These are phyloP conservation scores for Drosophila nr. perissopoda DNA, from an alignment of 2,888 invertebrate species.

Conservation along the genomic window DNA sequence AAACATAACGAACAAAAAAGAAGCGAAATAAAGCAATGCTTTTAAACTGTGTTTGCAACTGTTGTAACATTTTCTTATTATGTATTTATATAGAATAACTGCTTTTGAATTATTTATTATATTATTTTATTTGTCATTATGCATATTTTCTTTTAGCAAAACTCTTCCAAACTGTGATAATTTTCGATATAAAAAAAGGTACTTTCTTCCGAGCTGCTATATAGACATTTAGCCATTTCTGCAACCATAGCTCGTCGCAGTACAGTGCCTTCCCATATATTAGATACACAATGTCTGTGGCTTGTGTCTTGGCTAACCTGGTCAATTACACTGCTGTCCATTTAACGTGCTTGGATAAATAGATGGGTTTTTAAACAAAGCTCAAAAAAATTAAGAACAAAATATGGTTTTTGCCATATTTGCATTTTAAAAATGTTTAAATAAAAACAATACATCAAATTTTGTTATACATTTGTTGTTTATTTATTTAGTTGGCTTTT, in stretches of 20 bases:
- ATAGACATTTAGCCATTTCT: background rate
- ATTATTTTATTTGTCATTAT: background rate
- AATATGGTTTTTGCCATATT: background rate
- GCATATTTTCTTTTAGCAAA: background rate
- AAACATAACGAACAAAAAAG: constrained; percentile 25
- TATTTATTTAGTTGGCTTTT: constrained; percentile 18
- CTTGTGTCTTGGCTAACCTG: constrained; percentile 13
- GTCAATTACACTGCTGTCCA: constrained; percentile 18
- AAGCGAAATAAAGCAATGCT: constrained; percentile 44
- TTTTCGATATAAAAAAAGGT: background rate
- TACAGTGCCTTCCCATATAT: constrained; percentile 1
- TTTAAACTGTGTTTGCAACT: constrained; percentile 42
- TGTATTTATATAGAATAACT: background rate
- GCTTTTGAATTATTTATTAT: background rate
- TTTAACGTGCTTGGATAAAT: background rate
- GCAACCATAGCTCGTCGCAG: constrained; percentile 1
- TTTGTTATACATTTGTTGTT: background rate
- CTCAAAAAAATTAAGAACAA: background rate
- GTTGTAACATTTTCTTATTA: background rate
- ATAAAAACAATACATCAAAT: background rate
- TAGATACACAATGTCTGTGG: background rate
- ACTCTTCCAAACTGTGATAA: background rate
- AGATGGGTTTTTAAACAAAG: background rate
- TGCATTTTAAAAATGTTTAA: constrained; percentile 1
- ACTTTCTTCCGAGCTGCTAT: background rate